Evolutionary conservation across 2,888 invertebrate genomes (phyloP), one percentile per base, ranked within the genome.

Genomic region (Tipula unca): DNA sequence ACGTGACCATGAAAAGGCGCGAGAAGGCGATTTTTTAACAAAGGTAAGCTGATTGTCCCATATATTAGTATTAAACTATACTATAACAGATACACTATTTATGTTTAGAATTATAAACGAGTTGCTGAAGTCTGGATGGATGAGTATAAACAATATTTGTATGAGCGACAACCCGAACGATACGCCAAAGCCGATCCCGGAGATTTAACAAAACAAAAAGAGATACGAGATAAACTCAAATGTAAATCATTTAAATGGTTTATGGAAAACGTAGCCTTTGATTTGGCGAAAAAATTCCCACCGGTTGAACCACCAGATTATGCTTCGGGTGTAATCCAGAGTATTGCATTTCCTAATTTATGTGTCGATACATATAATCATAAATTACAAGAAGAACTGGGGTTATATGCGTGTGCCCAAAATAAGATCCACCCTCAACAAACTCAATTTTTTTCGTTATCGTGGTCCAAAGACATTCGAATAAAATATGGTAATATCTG

Each of bases 121-220:
- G 98, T 98, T 0, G 98, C 98, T 0, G 97, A 97, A 88, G 98
- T 99, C 1, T 99, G 99, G 99, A 98, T 99, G 98, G 99, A 99
- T 89, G 98, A 99, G 88, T 99, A 98, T 90, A 96, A 96, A 1
- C 93, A 98, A 88, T 94, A 94, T 89, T 90, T 99, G 85, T 99
- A 98, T 91, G 91, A 92, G 86, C 92, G 97, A 0, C 92, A 96
- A 36, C 96, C 98, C 0, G 39, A 85, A 0, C 94, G 95, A 89
- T 96, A 96, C 88, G 91, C 93, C 14, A 89, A 90, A 0, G 91
- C 97, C 14, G 94, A 96, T 89, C 92, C 96, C 0, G 98, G 98
- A 0, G 95, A 98, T 91, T 90, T 99, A 85, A 92, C 93, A 0
- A 92, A 93, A 86, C 98, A 98, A 91, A 93, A 92, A 86, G 95